Base-by-base conservation (phyloP, 1,140 invertebrate species). In the Cotesia chilonis region DNA sequence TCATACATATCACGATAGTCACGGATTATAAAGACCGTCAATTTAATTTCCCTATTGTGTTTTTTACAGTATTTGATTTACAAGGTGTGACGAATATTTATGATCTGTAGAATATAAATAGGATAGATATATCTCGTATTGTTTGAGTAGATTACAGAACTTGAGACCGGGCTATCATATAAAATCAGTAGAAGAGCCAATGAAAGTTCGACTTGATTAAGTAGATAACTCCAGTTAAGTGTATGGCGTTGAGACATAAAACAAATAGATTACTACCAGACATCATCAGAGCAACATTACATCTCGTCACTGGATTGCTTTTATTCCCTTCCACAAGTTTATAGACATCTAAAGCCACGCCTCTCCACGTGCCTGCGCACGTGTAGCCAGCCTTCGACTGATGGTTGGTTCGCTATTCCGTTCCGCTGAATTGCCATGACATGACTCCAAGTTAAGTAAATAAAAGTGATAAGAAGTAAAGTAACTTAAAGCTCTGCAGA, bases 361-460 rank as follows among this genome's bases (percentile, higher is more conserved):
- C 83, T 79, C 82, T 84, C 81, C 81, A 83, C 83, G 80, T 82
- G 82, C 78, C 78, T 78, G 80, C 82, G 82, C 82, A 82, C 79
- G 73, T 63, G 72, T 70, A 74, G 73, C 74, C 64, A 68, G 69
- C 63, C 66, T 72, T 72, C 71, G 12, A 7, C 17, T 37, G 47
- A 37, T 63, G 57, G 65, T 72, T 68, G 54, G 65, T 63, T 65
- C 63, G 57, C 17, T 47, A 65, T 38, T 28, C 12, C 12, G 41
- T 37, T 12, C n/a, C 36, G 41, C 17, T 28, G 63, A 36, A 37
- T 12, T 65, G 14, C 14, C n/a, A 51, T 6, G 4, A 38, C 35
- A 37, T 51, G 35, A 37, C 63, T 7, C 17, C 4, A 28, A 59
- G 4, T 28, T 59, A 5, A 10, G 41, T 47, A 9, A 9, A 28